Base-by-base conservation (phyloP, 2,797 vertebrate species). In the Premnoplex brunnescens region DNA sequence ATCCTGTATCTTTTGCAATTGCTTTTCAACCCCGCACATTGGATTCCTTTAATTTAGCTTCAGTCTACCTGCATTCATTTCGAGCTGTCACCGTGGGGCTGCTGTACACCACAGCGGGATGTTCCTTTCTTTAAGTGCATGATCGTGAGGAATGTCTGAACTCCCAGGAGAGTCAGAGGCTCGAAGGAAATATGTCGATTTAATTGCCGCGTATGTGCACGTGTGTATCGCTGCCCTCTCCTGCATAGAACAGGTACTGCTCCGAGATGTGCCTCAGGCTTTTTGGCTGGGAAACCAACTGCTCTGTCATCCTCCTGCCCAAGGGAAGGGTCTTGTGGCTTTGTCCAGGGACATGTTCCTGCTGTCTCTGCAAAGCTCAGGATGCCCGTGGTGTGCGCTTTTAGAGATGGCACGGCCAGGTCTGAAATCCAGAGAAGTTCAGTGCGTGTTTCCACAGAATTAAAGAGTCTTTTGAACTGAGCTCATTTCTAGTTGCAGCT, bases 201-300 rank as follows among this genome's bases (percentile, higher is more conserved):
- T 16, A 52, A n/a, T 43, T 60, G 55, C n/a, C 8, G 12, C 17
- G 32, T 2, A 5, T 39, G 48, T 85, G 69, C 83, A 8, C 28
- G 5, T 68, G 89, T 89, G 1, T 94, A 12, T 93, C 85, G 18
- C 95, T 97, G 95, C 93, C 96, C 95, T 93, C 96, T 97, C 82
- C 95, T 95, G 95, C 64, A 72, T 59, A 12, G 76, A 76, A 80
- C 34, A 63, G 87, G 93, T 89, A 97, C 56, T 96, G 86, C 91
- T 96, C 54, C 43, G 28, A 68, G 46, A 64, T 28, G 49, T 77
- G 85, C 89, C 81, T 68, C 75, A 30, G 85, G 94, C 81, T 89
- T 63, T 83, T 83, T 73, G 14, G 14, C 4, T 62, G 68, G 22
- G 48, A 27, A 48, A 17, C 9, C 4, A 12, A 32, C 11, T 36